Evolutionary conservation across 1,140 invertebrate species (phyloP), one percentile per base, ranked within the genome.

Genomic region (Phymorhynchus buccinoides): DNA sequence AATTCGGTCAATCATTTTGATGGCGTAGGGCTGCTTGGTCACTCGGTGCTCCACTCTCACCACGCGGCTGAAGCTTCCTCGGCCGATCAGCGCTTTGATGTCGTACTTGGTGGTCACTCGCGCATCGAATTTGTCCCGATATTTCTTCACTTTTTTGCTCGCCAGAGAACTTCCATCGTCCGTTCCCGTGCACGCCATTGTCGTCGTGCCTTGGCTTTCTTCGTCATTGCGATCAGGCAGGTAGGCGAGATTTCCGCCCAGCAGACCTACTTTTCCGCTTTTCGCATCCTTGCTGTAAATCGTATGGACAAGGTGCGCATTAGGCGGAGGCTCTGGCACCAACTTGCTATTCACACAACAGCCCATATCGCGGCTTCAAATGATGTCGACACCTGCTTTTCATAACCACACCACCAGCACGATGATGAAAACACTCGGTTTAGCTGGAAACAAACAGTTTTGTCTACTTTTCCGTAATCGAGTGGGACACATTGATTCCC

Each of bases 21-120:
- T 94, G n/a, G 94, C 95, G 87, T 94, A 95, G 30, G 94, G 95
- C 86, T 94, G 94, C 84, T 93, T 93, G 1, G 94, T 94, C n/a
- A 94, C 88, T 80, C 93, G 91, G 88, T 95, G 93, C 88, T 95
- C 94, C 9, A 95, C 95, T 77, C 95, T 90, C 1, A 95, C 92
- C 22, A 94, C 94, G 83, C 94, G 92, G 84, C 94, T 94, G 88
- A 94, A 95, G 68, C 92, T 94, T 1, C 95, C 95, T 78, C 94
- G 92, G 3, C 95, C 95, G 66, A 95, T 94, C 12, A 95, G 92
- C 4, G 94, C 93, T 85, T 95, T 94, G 41, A 95, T 93, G 87
- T 95, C 94, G 90, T 95, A 95, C 88, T 95, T 95, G 37, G 94
- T 94, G 30, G 94, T 93, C 1, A 95, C 93, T 80, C 93, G 89